Percentiles rank a stretch among this genome's conserved stretches.
These are phyloP conservation scores for Cotesia glomerata DNA, from an alignment of 1,140 invertebrate genomes.

Conservation along the genomic window DNA sequence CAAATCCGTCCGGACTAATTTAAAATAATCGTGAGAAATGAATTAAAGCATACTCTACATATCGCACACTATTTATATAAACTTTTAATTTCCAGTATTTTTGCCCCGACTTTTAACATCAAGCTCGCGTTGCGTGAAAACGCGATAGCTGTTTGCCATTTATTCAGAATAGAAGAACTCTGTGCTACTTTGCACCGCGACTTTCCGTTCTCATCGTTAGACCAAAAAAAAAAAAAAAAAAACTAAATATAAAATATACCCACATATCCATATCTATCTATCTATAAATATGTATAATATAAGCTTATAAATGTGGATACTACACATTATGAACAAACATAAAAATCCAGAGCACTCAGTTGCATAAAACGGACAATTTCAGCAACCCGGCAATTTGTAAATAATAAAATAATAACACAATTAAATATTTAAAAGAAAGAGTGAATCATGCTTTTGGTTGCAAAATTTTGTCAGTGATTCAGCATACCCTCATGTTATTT, in stretches of 20 bases:
- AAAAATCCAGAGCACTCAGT: slow-evolving; percentile 8
- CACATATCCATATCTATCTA: too few species aligned
- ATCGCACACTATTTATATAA: slow-evolving; percentile 8
- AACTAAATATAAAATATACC: too few species aligned
- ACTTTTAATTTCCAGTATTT: slow-evolving; percentile 3
- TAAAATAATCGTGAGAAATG: slow-evolving; percentile 27
- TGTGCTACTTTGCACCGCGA: slow-evolving; percentile 24
- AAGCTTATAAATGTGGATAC: too few species aligned
- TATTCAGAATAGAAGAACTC: slow-evolving; percentile 23
- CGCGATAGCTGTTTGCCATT: slow-evolving; percentile 29
- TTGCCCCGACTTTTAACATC: slow-evolving; percentile 2
- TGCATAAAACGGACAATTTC: slow-evolving; percentile 14
- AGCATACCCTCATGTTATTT: slow-evolving; percentile 1
- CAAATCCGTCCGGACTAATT: slow-evolving; percentile 12
- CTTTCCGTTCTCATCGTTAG: slow-evolving; percentile 32
- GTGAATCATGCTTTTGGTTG: background rate
- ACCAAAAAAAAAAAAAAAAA: background rate
- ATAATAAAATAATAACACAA: background rate
- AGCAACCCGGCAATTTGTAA: background rate
- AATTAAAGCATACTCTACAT: slow-evolving; percentile 17
- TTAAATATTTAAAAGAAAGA: background rate
- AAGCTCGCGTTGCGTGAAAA: slow-evolving; percentile 27
- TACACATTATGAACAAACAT: too few species aligned
- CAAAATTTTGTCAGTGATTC: background rate
- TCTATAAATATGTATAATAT: too few species aligned